phyloP scores from a whole-genome alignment of 2,113 vertebrate genomes.

The Nothoprocta perdicaria region DNA sequence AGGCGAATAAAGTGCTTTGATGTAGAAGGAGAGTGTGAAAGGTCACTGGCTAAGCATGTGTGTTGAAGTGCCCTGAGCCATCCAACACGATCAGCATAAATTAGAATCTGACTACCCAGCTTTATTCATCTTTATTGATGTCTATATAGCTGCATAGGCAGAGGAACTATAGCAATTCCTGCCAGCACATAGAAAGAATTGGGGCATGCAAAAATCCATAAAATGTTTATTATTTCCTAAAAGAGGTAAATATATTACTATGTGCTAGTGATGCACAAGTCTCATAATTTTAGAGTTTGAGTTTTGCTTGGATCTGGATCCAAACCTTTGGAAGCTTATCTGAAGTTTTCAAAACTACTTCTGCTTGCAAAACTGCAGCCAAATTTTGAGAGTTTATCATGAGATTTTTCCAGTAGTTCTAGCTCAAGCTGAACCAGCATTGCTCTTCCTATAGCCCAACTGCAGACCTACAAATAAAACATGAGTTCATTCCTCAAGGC shows the following conservation, averaged over 20 bases:
- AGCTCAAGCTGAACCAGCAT: neutral
- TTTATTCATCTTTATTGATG: constrained; percentile 64
- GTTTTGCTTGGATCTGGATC: constrained; percentile 50
- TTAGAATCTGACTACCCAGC: constrained; percentile 62
- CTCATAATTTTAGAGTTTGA: neutral
- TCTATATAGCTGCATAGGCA: constrained; percentile 51
- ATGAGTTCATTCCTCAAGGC: neutral
- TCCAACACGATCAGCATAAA: constrained; percentile 62
- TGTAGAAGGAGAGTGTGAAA: constrained; percentile 57
- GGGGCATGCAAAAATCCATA: constrained; percentile 47
- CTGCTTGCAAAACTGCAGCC: constrained; percentile 21
- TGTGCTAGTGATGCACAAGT: neutral
- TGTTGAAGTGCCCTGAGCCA: constrained; percentile 60
- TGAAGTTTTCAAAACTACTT: constrained; percentile 40
- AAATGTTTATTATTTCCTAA: constrained; percentile 44
- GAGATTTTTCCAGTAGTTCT: neutral
- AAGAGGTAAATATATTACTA: neutral
- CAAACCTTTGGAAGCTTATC: constrained; percentile 45
- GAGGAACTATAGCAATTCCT: neutral
- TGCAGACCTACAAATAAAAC: neutral
- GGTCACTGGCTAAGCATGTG: constrained; percentile 61
- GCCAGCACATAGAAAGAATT: neutral
- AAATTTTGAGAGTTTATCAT: neutral
- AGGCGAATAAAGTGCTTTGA: constrained; percentile 57
- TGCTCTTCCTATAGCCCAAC: neutral